Evolutionary conservation across 2,888 invertebrate species (phyloP).

Genomic region (Limnephilus auricula): DNA sequence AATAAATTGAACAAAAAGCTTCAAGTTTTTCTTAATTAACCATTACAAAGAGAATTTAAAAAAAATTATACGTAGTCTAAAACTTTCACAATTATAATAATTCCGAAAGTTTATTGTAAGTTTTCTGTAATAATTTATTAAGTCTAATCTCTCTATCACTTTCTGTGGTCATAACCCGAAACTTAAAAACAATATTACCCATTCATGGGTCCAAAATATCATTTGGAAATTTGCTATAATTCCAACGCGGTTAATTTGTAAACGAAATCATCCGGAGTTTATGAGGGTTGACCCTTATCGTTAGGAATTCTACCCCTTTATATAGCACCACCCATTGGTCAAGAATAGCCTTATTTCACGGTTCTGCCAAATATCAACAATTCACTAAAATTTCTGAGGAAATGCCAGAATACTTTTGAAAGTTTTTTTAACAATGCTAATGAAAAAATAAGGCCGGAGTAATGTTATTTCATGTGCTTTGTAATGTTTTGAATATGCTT

Average conservation of each 20-base stretch:
- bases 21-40: not conserved
- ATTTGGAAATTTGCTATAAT: conserved; percentile 47
- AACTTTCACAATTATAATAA: not conserved
- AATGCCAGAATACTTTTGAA: not conserved
- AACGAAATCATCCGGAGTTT: conserved; percentile 63
- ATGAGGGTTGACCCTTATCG: conserved; percentile 61
- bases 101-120: not conserved
- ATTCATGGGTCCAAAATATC: conserved; percentile 14
- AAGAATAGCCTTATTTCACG: conserved; percentile 52
- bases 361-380: conserved; percentile 17
- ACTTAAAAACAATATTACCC: conserved; percentile 19
- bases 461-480: not conserved
- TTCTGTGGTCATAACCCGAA: not conserved
- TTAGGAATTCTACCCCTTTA: conserved; percentile 58
- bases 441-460: not conserved
- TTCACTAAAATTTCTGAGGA: not conserved
- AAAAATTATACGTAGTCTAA: not conserved
- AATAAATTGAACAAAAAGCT: not conserved
- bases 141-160: not conserved
- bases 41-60: too few relatives aligned
- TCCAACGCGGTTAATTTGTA: conserved; percentile 59
- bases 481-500: not conserved
- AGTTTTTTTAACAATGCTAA: not conserved
- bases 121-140: not conserved
- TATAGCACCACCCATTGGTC: not conserved